Percentiles rank a stretch among this genome's conserved stretches.
phyloP scores from a whole-genome alignment of 2,888 invertebrate genomes.

The Ryuthela nishihirai region DNA sequence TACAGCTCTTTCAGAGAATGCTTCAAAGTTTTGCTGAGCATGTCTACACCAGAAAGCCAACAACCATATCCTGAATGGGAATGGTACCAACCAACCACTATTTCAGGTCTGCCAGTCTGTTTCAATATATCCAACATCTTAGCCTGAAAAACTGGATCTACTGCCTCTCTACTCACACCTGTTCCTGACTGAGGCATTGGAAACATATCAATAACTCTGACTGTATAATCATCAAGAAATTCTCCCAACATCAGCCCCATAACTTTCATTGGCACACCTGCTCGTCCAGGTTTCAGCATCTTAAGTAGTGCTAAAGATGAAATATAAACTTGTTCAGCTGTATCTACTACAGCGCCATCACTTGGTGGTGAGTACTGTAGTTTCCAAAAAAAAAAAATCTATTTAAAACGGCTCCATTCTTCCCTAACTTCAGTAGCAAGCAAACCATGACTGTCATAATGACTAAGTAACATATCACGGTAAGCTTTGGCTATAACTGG shows the following conservation, averaged over 20 bases:
- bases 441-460: no score
- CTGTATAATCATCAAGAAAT: slow-evolving; percentile 99
- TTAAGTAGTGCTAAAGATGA: slow-evolving; percentile 88
- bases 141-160: slow-evolving; percentile 99
- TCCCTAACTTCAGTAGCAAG: no score
- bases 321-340: slow-evolving; percentile 90
- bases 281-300: slow-evolving; percentile 98
- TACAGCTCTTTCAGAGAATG: slow-evolving; percentile 94
- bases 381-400: no score
- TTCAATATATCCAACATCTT: slow-evolving; percentile 98
- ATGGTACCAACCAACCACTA: slow-evolving; percentile 99
- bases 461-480: no score
- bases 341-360: slow-evolving; percentile 98
- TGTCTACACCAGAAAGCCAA: slow-evolving; percentile 98
- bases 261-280: slow-evolving; percentile 99
- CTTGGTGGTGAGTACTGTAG: slow-evolving; percentile 64
- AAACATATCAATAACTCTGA: slow-evolving; percentile 98
- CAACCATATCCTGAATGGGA: slow-evolving; percentile 99
- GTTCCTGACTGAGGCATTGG: slow-evolving; percentile 99
- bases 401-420: no score
- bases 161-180: slow-evolving; percentile 98
- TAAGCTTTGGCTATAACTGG: no score
- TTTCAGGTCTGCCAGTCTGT: slow-evolving; percentile 95
- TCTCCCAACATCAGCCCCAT: slow-evolving; percentile 95
- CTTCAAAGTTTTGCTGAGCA: slow-evolving; percentile 99